Base-by-base conservation (phyloP, 2,888 invertebrate genomes). In the Incurvaria masculella region DNA sequence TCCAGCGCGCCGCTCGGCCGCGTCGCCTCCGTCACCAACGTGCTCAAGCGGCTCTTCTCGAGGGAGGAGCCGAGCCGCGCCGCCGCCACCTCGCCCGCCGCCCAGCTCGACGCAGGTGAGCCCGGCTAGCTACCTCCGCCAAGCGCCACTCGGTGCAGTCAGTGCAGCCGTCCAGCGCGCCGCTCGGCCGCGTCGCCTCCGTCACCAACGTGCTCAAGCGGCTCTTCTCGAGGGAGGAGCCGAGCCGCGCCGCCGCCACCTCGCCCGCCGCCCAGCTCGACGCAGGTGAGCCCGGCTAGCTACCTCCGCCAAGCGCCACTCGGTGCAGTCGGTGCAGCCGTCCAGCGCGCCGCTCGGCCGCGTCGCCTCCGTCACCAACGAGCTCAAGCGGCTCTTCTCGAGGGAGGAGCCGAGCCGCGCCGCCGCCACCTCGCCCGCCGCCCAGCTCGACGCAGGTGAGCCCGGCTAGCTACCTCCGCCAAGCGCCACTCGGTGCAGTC, bases 121-220 rank as follows among this genome's bases (percentile, higher is more conserved):
- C 63, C n/a, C n/a, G n/a, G n/a, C n/a, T n/a, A n/a, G n/a, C 23
- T 6, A 4, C 10, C 23, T 23, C 23, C 23, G 4, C 23, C 23
- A 10, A 23, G 23, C 10, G 10, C 23, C 23, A 10, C 4, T 79
- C 79, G 4, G 66, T 80, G 73, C 66, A 64, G 51, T 92, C 66
- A n/a, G n/a, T n/a, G n/a, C n/a, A n/a, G n/a, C n/a, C n/a, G n/a
- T n/a, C n/a, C n/a, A n/a, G n/a, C n/a, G n/a, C 55, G 73, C 88
- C 52, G 1, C 72, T 92, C 58, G 82, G 87, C 0, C 79, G 91
- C 44, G 86, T 86, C 1, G 87, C 85, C 58, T 91, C 91, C 0
- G 90, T 91, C 27, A 88, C 91, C 0, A 89, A 86, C 10, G 86
- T 89, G 60, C 67, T 92, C 6, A 89, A 88, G 61, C 80, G 89